phyloP scores from a whole-genome alignment of 2,888 invertebrate species.

The Boloria selene region DNA sequence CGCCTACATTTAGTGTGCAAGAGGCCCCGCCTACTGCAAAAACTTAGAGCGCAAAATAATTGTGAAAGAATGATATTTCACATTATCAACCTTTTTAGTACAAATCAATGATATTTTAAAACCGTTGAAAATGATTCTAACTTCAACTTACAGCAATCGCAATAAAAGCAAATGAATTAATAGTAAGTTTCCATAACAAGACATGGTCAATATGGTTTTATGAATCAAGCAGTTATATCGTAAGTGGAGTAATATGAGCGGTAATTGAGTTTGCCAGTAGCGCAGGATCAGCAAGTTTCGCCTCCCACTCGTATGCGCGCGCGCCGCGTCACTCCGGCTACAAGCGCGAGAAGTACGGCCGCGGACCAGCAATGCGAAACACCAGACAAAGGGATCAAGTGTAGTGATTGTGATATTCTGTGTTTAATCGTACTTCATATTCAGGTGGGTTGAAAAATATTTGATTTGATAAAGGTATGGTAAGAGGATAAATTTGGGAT shows the following conservation, averaged over 20 bases:
- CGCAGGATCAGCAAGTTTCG: constrained; percentile 65
- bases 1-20: constrained; percentile 66
- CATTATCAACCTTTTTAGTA: neutral
- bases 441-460: constrained; percentile 58
- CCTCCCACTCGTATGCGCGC: constrained; percentile 55
- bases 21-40: constrained; percentile 74
- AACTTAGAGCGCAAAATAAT: constrained; percentile 51
- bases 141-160: neutral
- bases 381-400: constrained; percentile 56
- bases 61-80: constrained; percentile 7
- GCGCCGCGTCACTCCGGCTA: constrained; percentile 68
- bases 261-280: constrained; percentile 47
- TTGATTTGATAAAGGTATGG: neutral
- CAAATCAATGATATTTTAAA: neutral
- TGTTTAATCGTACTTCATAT: constrained; percentile 34
- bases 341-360: constrained; percentile 63
- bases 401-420: constrained; percentile 54
- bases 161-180: constrained; percentile 19
- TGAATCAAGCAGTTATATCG: constrained; percentile 29
- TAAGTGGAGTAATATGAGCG: constrained; percentile 37
- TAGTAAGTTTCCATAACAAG: constrained; percentile 25
- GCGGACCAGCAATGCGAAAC: constrained; percentile 45
- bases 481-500: neutral
- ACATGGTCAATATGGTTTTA: constrained; percentile 24
- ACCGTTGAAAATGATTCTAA: neutral